These are phyloP conservation scores for Eristalis tenax DNA, from an alignment of 2,888 invertebrate genomes.

Conservation along the genomic window DNA sequence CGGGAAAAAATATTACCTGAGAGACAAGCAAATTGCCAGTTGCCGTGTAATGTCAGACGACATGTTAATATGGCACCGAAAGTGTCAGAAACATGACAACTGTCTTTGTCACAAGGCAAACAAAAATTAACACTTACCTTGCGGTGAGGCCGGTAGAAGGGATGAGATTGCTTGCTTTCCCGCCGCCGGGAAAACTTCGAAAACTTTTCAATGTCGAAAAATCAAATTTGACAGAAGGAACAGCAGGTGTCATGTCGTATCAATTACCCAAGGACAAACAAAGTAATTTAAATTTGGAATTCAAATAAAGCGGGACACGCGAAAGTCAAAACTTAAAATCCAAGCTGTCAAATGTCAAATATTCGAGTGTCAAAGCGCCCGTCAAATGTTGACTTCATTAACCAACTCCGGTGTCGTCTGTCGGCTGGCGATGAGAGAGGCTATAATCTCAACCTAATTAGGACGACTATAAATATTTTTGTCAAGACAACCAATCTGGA, in stretches of 20 bases:
- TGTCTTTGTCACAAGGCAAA: slow-evolving; percentile 67
- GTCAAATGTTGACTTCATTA: slow-evolving; percentile 43
- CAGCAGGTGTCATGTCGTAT: slow-evolving; percentile 59
- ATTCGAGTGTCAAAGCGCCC: slow-evolving; percentile 40
- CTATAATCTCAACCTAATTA: slow-evolving; percentile 53
- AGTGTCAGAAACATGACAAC: slow-evolving; percentile 71
- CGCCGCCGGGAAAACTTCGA: neutral
- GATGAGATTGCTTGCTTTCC: neutral
- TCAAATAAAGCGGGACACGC: slow-evolving; percentile 23
- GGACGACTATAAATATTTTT: slow-evolving; percentile 22
- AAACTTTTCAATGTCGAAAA: neutral
- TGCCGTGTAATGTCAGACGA: slow-evolving; percentile 69
- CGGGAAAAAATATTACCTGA: slow-evolving; percentile 50
- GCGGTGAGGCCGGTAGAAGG: neutral
- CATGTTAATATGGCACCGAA: slow-evolving; percentile 65
- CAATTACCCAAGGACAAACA: slow-evolving; percentile 59
- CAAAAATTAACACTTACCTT: slow-evolving; percentile 61
- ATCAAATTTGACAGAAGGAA: slow-evolving; percentile 33
- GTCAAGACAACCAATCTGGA: slow-evolving; percentile 14
- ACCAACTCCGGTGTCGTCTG: slow-evolving; percentile 7
- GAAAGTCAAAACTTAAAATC: slow-evolving; percentile 11
- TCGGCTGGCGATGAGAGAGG: slow-evolving; percentile 22
- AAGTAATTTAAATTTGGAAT: slow-evolving; percentile 38
- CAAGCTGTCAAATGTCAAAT: slow-evolving; percentile 25
- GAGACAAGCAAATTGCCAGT: slow-evolving; percentile 65